Conservation (phyloP, 1,140 invertebrate species). For the Apis florea region DNA sequence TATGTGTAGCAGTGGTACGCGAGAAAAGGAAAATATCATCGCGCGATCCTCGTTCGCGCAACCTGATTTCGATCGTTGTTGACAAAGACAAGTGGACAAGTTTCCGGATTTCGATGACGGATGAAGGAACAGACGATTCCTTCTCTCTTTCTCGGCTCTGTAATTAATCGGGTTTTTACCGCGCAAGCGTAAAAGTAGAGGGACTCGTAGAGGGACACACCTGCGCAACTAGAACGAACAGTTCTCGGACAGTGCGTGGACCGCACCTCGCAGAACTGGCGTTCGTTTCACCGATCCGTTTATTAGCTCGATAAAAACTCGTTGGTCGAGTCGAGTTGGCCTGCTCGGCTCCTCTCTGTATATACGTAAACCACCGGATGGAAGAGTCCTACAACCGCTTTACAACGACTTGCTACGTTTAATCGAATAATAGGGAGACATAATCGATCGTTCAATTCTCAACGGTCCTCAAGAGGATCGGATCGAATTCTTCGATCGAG, state of each 20-base stretch:
- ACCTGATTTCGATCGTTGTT: neutral
- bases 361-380: slow-evolving; percentile 1
- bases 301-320: slow-evolving; percentile 47
- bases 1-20: neutral
- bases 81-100: no score
- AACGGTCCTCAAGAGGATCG: no score
- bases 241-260: neutral
- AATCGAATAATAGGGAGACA: no score
- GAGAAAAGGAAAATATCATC: slow-evolving; percentile 43
- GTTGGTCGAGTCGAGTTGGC: slow-evolving; percentile 13
- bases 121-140: no score
- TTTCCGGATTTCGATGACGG: neutral
- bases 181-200: no score
- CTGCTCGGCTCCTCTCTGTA: neutral
- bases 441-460: no score
- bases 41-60: slow-evolving; percentile 6
- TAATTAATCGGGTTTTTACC: slow-evolving; percentile 5
- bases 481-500: no score
- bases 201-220: slow-evolving; percentile 6
- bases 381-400: slow-evolving; percentile 10
- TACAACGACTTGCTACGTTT: slow-evolving; percentile 5
- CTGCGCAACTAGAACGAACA: slow-evolving; percentile 17
- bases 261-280: slow-evolving; percentile 11
- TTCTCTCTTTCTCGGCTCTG: neutral
- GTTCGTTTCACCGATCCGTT: slow-evolving; percentile 38